phyloP scores from a whole-genome alignment of 2,797 vertebrate species.

The Hipposideros larvatus region DNA sequence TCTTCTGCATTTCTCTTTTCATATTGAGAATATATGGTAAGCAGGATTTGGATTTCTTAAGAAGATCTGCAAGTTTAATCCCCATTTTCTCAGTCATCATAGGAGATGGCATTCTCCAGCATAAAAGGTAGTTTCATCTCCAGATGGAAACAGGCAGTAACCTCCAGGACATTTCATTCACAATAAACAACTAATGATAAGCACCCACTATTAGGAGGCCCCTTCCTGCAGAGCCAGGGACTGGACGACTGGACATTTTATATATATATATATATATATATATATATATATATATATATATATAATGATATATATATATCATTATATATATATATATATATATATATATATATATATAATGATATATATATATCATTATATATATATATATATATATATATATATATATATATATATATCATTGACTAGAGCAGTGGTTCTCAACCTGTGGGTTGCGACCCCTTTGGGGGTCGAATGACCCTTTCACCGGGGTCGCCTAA shows the following conservation, averaged over 20 bases:
- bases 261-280: not conserved
- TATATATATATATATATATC: no score
- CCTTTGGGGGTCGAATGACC: no score
- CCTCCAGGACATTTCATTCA: not conserved
- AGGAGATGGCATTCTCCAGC: not conserved
- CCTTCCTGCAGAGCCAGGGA: not conserved
- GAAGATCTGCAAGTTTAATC: conserved; percentile 13
- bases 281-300: no score
- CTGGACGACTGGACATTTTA: no score
- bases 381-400: no score
- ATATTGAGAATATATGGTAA: not conserved
- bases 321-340: no score
- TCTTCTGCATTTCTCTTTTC: not conserved
- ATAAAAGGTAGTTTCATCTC: not conserved
- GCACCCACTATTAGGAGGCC: not conserved
- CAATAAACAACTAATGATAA: conserved; percentile 16
- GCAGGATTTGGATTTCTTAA: conserved; percentile 29
- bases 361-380: no score
- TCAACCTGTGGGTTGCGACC: no score
- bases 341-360: not conserved
- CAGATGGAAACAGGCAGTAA: not conserved
- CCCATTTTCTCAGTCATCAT: not conserved
- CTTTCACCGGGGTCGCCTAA: no score
- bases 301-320: no score
- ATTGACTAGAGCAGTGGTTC: no score